A percentile compares a stretch with the other conserved stretches of the same genome.
Evolutionary conservation across 2,797 vertebrate genomes (phyloP).

Genomic region (Acanthurus tractus): DNA sequence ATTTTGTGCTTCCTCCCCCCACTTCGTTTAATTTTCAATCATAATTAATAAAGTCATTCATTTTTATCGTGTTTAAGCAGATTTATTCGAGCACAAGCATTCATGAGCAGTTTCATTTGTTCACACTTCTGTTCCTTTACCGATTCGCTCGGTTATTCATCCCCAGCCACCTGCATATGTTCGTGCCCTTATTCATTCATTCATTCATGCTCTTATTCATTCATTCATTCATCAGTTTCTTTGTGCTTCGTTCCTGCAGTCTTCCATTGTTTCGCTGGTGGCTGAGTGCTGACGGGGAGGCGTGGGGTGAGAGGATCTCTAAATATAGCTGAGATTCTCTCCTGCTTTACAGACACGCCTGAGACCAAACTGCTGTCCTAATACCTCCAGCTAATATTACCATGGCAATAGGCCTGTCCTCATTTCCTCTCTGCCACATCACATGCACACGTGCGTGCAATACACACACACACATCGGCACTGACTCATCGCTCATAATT

Average conservation of each 20-base stretch:
- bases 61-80: conserved; percentile 28
- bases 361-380: conserved; percentile 71
- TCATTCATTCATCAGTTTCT: conserved; percentile 40
- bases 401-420: conserved; percentile 77
- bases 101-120: background rate
- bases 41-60: conserved; percentile 43
- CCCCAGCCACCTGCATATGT: background rate
- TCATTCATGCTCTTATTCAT: conserved; percentile 36
- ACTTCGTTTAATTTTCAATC: conserved; percentile 44
- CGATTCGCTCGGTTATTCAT: background rate
- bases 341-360: conserved; percentile 68
- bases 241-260: conserved; percentile 43
- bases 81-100: conserved; percentile 28
- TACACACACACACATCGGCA: conserved; percentile 9
- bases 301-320: conserved; percentile 60
- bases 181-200: conserved; percentile 7
- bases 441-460: conserved; percentile 12
- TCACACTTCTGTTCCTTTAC: conserved; percentile 1
- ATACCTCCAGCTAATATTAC: conserved; percentile 75
- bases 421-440: conserved; percentile 68
- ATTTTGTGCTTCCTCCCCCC: conserved; percentile 26
- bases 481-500: conserved; percentile 75
- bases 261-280: conserved; percentile 61
- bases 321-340: conserved; percentile 78
- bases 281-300: conserved; percentile 56